Evolutionary conservation across 2,113 vertebrate genomes (phyloP).

Genomic region (Cichladusa arquata): DNA sequence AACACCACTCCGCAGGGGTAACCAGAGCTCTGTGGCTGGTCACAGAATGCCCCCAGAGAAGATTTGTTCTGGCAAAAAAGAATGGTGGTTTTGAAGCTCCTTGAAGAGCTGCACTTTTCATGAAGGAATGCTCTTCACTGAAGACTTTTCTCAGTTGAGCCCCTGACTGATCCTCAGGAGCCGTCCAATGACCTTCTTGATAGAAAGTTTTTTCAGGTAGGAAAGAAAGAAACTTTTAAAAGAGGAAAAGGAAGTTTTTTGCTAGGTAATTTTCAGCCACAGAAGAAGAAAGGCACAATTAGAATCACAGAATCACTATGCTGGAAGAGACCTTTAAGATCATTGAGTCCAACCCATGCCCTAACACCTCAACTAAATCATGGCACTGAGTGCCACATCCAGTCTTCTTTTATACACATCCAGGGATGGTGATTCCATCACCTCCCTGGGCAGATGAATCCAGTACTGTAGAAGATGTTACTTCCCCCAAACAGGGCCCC

Average conservation of each 20-base stretch:
- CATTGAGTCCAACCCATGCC: rapidly evolving
- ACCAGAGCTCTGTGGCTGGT: background rate
- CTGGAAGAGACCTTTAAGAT: background rate
- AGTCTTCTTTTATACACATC: background rate
- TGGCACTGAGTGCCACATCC: background rate
- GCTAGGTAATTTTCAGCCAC: background rate
- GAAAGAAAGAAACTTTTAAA: background rate
- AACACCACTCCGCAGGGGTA: background rate
- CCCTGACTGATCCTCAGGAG: background rate
- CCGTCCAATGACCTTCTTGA: background rate
- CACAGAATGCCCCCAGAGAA: background rate
- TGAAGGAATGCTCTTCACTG: background rate
- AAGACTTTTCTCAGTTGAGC: background rate
- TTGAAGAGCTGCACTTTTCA: background rate
- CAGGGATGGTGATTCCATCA: background rate
- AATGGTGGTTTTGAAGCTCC: background rate
- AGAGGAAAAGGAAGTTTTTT: background rate
- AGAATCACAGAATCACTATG: background rate
- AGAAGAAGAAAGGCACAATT: background rate
- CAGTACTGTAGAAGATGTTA: background rate
- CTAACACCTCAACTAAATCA: background rate
- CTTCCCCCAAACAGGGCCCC: too few relatives aligned
- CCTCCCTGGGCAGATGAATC: background rate
- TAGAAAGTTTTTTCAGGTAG: background rate
- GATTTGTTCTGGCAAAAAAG: background rate